Percentiles rank a stretch among this genome's conserved stretches.
These are phyloP conservation scores for Bovichtus diacanthus DNA, from an alignment of 2,797 vertebrate species.

Conservation along the genomic window DNA sequence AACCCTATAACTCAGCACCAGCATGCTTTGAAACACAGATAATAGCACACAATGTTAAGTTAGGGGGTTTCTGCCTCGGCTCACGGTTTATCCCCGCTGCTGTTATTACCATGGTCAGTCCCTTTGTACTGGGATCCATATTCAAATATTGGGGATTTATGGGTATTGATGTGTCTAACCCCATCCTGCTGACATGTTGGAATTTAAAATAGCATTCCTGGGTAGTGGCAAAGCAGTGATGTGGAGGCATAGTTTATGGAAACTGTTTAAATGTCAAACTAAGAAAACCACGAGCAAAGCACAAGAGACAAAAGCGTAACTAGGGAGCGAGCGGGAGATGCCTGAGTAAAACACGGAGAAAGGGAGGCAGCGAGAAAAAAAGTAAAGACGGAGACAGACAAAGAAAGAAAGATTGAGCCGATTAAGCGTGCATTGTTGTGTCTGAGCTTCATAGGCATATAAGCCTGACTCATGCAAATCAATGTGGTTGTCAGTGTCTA, in stretches of 20 bases:
- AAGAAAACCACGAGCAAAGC: constrained; percentile 73
- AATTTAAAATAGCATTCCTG: constrained; percentile 75
- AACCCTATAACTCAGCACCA: constrained; percentile 49
- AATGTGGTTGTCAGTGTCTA: constrained; percentile 66
- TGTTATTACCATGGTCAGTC: constrained; percentile 68
- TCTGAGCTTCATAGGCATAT: constrained; percentile 59
- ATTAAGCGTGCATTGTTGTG: constrained; percentile 54
- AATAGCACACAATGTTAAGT: constrained; percentile 57
- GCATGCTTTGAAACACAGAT: constrained; percentile 64
- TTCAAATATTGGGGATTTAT: constrained; percentile 81
- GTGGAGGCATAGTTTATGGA: constrained; percentile 77
- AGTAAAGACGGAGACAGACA: constrained; percentile 26
- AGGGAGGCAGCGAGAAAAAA: constrained; percentile 11
- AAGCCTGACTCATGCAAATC: constrained; percentile 73
- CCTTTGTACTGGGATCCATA: constrained; percentile 76
- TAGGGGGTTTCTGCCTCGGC: constrained; percentile 59
- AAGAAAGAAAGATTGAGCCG: constrained; percentile 46
- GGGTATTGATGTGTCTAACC: constrained; percentile 81
- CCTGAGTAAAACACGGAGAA: constrained; percentile 32
- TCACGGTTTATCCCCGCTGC: constrained; percentile 53
- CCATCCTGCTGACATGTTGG: constrained; percentile 79
- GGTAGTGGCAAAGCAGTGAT: constrained; percentile 69
- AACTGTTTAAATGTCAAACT: constrained; percentile 76
- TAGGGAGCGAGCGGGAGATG: constrained; percentile 24
- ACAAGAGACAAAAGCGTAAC: constrained; percentile 57